Base-by-base conservation (phyloP, 2,888 invertebrate genomes). In the Magallana nippona region DNA sequence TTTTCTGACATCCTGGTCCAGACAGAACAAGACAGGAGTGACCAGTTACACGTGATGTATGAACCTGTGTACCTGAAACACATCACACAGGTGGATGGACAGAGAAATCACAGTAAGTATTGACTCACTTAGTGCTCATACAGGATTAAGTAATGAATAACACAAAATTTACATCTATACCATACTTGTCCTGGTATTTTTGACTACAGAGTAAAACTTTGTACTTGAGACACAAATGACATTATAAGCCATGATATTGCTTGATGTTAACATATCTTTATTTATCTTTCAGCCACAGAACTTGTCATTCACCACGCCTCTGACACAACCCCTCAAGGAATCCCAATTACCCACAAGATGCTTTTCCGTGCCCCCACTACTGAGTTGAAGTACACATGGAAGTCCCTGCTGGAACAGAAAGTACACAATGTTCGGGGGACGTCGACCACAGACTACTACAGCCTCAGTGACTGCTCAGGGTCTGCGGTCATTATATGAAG, bases 321-420 rank as follows among this genome's bases (percentile, higher is more conserved):
- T 13, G 32, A 86, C 15, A 78, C 80, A 19, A 86, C 86, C 81
- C 85, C 81, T 11, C 79, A 81, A 19, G 84, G 83, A 80, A 79
- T 71, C 19, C 86, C 85, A 13, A 78, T 82, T 63, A 83, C 85
- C 60, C 82, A 82, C 55, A 90, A 89, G 58, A 44, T 91, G 63
- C 83, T 90, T 10, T 87, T 92, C 82, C 82, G 93, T 55, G 91
- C 92, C 0, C 92, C 92, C 0, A 89, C 90, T 17, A 88, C 91
- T 1, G 93, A 93, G 81, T 90, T 92, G 88, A 93, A 93, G 81
- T 91, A 89, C 84, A 91, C 91, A 1, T 93, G 93, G 93, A 93
- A 92, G 85, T 90, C 89, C 83, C 86, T 93, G 22, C 86, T 93
- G 1, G 92, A 93, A 63, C 93, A 93, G 88, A 86, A 92, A 19